Evolutionary conservation across 2,888 invertebrate genomes (phyloP).

Genomic region (Cheilosia grossa): DNA sequence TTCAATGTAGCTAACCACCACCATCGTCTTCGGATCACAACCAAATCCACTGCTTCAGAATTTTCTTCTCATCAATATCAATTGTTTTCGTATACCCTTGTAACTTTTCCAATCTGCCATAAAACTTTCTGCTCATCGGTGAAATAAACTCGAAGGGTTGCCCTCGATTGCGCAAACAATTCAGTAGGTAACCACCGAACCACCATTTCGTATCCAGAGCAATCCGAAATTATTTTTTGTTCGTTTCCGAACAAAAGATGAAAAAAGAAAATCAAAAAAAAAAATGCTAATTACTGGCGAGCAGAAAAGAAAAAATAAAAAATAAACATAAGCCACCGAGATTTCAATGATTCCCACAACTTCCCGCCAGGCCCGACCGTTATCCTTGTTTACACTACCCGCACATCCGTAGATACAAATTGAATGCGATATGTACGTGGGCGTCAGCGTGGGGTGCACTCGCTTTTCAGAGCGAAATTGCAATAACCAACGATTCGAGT

Average conservation of each 20-base stretch:
- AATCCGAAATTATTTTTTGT: slow-evolving; percentile 44
- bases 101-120: slow-evolving; percentile 65
- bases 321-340: background rate
- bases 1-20: background rate
- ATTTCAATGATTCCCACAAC: slow-evolving; percentile 6
- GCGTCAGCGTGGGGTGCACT: background rate
- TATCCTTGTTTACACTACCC: slow-evolving; percentile 9
- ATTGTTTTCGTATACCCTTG: slow-evolving; percentile 45
- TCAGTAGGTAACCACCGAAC: background rate
- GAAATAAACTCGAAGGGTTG: slow-evolving; percentile 10
- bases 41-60: background rate
- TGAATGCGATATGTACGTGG: background rate
- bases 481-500: slow-evolving; percentile 54
- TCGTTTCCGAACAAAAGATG: slow-evolving; percentile 8
- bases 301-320: background rate
- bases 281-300: slow-evolving; percentile 38
- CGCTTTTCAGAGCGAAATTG: slow-evolving; percentile 27
- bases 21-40: background rate
- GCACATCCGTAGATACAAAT: background rate
- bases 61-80: slow-evolving; percentile 61
- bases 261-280: slow-evolving; percentile 11
- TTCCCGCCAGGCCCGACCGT: background rate
- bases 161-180: slow-evolving; percentile 10
- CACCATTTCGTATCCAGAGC: slow-evolving; percentile 22
- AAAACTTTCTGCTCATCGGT: slow-evolving; percentile 49